Conservation (phyloP, 2,888 invertebrate genomes). For the Drosophila percnosoma region DNA sequence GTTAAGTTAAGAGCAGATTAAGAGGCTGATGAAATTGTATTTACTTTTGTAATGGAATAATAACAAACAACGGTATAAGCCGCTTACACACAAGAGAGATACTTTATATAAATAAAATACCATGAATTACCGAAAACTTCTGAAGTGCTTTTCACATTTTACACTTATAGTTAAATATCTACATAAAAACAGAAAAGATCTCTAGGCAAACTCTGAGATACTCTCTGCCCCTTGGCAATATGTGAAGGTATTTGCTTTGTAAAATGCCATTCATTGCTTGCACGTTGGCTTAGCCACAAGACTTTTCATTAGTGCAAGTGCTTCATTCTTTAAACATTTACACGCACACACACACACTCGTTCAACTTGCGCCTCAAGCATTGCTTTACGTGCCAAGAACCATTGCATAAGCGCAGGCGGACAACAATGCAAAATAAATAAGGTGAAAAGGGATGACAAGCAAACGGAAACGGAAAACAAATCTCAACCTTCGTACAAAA, state of each 20-base stretch:
- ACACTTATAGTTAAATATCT: not conserved
- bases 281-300: conserved; percentile 50
- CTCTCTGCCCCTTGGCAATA: conserved; percentile 1
- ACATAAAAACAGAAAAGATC: conserved; percentile 1
- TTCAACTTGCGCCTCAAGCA: conserved; percentile 52
- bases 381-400: conserved; percentile 72
- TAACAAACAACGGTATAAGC: conserved; percentile 13
- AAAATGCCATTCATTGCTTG: conserved; percentile 22
- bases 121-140: not conserved
- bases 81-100: conserved; percentile 9
- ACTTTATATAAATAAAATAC: not conserved
- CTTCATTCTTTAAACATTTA: conserved; percentile 46
- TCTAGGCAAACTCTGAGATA: conserved; percentile 4
- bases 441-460: conserved; percentile 47
- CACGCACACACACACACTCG: conserved; percentile 22
- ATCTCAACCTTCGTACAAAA: conserved; percentile 49
- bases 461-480: conserved; percentile 62
- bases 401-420: conserved; percentile 76
- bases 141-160: conserved; percentile 1
- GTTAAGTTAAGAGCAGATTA: conserved; percentile 25
- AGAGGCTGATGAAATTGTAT: conserved; percentile 31
- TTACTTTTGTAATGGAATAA: conserved; percentile 23
- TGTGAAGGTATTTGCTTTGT: conserved; percentile 15
- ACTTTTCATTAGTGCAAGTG: conserved; percentile 77
- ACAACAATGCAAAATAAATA: conserved; percentile 66